Conservation (phyloP, 2,797 vertebrate species). For the Coreius guichenoti region DNA sequence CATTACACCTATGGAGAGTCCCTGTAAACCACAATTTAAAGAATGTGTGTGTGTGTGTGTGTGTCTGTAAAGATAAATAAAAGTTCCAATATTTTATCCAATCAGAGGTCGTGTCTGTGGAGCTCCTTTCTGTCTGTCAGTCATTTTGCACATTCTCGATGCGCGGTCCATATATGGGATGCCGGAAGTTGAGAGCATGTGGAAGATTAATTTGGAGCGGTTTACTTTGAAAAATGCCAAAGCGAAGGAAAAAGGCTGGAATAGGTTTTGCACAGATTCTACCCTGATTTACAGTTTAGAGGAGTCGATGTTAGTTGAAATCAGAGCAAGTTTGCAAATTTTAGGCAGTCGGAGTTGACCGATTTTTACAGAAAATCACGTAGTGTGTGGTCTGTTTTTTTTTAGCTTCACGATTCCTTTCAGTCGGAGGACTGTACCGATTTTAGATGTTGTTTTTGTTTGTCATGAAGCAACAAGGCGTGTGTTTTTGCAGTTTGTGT, state of each 20-base stretch:
- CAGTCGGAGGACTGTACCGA: background rate
- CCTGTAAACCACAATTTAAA: too few species aligned
- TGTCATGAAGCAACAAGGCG: background rate
- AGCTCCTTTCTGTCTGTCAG: background rate
- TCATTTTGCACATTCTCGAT: background rate
- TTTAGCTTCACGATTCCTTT: background rate
- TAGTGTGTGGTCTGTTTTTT: too few species aligned
- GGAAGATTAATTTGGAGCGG: background rate
- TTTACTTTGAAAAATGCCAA: background rate
- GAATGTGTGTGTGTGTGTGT: too few species aligned
- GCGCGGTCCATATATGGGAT: background rate
- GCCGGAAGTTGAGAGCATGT: background rate
- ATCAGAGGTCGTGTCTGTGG: background rate
- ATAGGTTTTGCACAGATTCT: background rate
- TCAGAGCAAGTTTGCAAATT: background rate
- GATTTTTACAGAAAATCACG: background rate
- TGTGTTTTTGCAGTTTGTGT: background rate
- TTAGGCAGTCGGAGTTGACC: background rate
- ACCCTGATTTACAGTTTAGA: background rate
- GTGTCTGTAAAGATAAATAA: too few species aligned
- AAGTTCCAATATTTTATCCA: background rate
- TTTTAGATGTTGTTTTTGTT: background rate
- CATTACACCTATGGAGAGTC: too few species aligned
- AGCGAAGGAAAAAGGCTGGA: background rate
- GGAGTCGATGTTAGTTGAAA: background rate